These are phyloP conservation scores for Meloidogyne chitwoodi DNA, from an alignment of 1,140 invertebrate genomes.

Conservation along the genomic window DNA sequence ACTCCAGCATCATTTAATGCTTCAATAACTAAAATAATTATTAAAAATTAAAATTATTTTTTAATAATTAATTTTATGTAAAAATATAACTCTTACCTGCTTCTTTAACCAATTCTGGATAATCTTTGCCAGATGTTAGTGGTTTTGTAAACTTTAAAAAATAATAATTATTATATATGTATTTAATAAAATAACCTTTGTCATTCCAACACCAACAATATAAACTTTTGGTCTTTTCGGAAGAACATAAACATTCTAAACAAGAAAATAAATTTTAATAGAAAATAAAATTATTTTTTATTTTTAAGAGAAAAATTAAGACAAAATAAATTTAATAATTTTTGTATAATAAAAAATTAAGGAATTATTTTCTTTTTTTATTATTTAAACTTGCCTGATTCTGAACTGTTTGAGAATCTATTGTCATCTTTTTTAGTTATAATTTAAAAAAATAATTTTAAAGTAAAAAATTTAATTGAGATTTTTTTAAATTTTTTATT, in stretches of 20 bases:
- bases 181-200: slow-evolving; percentile 63
- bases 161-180: slow-evolving; percentile 13
- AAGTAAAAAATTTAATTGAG: too few species aligned
- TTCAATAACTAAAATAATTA: slow-evolving; percentile 73
- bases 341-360: too few species aligned
- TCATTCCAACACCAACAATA: slow-evolving; percentile 94
- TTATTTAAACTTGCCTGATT: too few species aligned
- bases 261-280: neutral
- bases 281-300: too few species aligned
- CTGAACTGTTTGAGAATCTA: too few species aligned
- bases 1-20: slow-evolving; percentile 81
- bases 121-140: slow-evolving; percentile 76
- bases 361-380: too few species aligned
- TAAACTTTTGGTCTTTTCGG: slow-evolving; percentile 67
- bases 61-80: neutral
- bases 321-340: too few species aligned
- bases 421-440: too few species aligned
- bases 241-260: neutral
- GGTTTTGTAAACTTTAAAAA: slow-evolving; percentile 77
- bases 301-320: too few species aligned
- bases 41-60: too few species aligned
- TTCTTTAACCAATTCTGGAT: slow-evolving; percentile 89
- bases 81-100: slow-evolving; percentile 62
- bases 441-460: too few species aligned
- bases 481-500: too few species aligned